These are phyloP conservation scores for Pteromalus puparum DNA, from an alignment of 1,140 invertebrate species.

Conservation along the genomic window DNA sequence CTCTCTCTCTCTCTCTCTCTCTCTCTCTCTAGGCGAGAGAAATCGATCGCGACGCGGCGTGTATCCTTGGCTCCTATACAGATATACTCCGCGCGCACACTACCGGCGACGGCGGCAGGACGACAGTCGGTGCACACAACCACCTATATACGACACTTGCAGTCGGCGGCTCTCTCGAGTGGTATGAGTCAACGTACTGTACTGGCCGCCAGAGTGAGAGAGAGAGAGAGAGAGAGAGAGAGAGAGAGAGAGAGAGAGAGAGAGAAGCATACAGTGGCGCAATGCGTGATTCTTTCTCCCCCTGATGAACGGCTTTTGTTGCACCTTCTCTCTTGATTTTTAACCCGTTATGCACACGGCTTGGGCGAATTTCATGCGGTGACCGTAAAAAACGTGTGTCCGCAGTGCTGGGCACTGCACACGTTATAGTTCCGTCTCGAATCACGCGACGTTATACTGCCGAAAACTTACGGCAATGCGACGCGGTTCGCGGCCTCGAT, in stretches of 20 bases:
- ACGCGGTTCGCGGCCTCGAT: constrained; percentile 5
- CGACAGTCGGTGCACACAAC: background rate
- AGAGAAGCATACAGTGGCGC: constrained; percentile 54
- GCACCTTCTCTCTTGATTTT: too few species aligned
- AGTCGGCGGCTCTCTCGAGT: background rate
- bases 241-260: too few species aligned
- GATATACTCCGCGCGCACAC: background rate
- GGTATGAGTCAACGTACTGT: constrained; percentile 52
- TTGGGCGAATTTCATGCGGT: background rate
- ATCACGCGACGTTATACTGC: constrained; percentile 10
- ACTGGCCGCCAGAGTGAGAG: constrained; percentile 26
- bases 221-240: too few species aligned
- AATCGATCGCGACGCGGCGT: background rate
- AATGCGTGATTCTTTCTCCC: constrained; percentile 51
- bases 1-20: too few species aligned
- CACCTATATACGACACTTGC: background rate
- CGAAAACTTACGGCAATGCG: constrained; percentile 18
- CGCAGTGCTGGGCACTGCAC: background rate
- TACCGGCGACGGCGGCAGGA: background rate
- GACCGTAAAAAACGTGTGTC: too few species aligned
- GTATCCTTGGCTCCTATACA: background rate
- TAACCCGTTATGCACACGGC: too few species aligned
- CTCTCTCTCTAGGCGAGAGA: background rate
- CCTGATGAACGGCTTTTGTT: background rate
- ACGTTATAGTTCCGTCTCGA: too few species aligned